phyloP scores from a whole-genome alignment of 1,140 invertebrate species.

The Dryas iulia region DNA sequence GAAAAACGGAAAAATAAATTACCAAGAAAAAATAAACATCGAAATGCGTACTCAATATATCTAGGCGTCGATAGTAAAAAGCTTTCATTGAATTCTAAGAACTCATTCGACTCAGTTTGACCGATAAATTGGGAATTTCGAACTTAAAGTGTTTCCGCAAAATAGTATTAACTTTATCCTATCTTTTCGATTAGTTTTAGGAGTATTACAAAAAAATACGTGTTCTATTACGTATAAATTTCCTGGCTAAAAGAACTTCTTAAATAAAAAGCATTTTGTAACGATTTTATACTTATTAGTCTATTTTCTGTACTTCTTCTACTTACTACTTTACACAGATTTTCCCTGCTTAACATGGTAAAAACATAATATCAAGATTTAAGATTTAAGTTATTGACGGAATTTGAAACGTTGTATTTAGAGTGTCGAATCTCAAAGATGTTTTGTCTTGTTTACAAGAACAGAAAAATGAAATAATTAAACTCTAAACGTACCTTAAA shows the following conservation, averaged over 20 bases:
- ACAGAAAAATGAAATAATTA: too few species aligned
- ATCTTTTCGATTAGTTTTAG: neutral
- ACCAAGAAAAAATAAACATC: neutral
- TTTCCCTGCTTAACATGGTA: too few species aligned
- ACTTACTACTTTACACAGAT: too few species aligned
- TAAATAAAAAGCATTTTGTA: too few species aligned
- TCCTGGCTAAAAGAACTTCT: neutral
- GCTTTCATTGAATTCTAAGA: slow-evolving; percentile 2
- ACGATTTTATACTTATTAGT: too few species aligned
- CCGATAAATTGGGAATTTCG: slow-evolving; percentile 66
- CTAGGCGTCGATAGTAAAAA: neutral
- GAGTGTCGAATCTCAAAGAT: too few species aligned
- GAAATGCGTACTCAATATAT: neutral
- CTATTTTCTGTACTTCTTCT: too few species aligned
- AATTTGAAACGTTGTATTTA: too few species aligned
- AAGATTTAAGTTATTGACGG: too few species aligned
- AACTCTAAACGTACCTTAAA: too few species aligned
- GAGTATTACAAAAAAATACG: neutral
- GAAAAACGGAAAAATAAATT: neutral
- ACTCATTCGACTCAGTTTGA: slow-evolving; percentile 59
- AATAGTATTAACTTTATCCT: neutral
- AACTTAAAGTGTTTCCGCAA: neutral
- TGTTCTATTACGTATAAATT: neutral
- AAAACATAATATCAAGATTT: too few species aligned
- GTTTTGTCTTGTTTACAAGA: too few species aligned